Evolutionary conservation across 2,797 vertebrate genomes (phyloP), one percentile per base, ranked within the genome.

Genomic region (Prionace glauca): DNA sequence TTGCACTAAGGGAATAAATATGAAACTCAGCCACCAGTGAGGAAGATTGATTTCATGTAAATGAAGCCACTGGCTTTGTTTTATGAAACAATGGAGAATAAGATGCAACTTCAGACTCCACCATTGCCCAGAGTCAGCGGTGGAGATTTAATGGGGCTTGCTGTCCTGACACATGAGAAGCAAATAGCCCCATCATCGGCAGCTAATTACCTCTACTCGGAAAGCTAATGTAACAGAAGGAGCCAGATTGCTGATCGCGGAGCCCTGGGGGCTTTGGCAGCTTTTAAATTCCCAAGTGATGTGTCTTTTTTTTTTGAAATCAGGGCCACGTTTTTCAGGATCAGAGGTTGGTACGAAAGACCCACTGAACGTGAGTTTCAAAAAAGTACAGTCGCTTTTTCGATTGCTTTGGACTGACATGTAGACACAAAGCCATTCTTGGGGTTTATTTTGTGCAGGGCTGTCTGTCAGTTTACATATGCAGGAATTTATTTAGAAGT

Each of bases 191-290:
- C 90, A 92, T 92, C 90, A 22, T 65, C 32, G 32, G 60, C 16
- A 91, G 88, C 88, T 91, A 91, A 91, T 92, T 92, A 92, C 62
- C 36, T 65, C 20, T 24, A 22, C 62, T 92, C 18, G n/a, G 36
- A 92, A 22, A 41, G 90, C 62, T 92, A 69, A 92, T 67, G 90
- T 92, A 92, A 69, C 90, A 92, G 90, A 92, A 69, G 90, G 90
- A 92, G 90, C 90, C 90, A 92, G 90, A 92, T 92, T 92, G 90
- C 10, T 69, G 41, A 36, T 69, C 65, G 41, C 2, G 65, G 62
- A 92, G 18, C 90, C 90, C 90, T 69, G 8, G 10, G n/a, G 90
- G 62, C 32, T 92, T 92, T 69, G 62, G 65, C 65, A 69, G 90
- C 62, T 92, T 92, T 65, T 24, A 69, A 69, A 92, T 67, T 69